A percentile compares a stretch with the other conserved stretches of the same genome.
phyloP scores from a whole-genome alignment of 2,113 vertebrate species.

The Clarias batrachus region DNA sequence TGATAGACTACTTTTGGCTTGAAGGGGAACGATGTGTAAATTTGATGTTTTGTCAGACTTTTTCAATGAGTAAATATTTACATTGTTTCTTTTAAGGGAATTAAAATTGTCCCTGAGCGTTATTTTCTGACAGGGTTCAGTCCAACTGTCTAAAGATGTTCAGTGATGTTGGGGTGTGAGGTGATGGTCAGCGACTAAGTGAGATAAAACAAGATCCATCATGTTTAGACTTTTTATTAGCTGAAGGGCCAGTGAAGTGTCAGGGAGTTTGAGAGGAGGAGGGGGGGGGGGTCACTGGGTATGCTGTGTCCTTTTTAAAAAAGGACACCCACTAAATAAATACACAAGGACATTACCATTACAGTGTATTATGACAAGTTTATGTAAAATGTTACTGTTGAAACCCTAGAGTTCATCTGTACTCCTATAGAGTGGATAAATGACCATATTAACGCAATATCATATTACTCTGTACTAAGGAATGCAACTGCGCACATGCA shows the following conservation, averaged over 20 bases:
- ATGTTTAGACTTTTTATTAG: background rate
- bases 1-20: background rate
- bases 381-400: conserved; percentile 73
- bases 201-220: conserved; percentile 23
- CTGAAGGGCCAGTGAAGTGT: background rate
- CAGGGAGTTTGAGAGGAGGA: background rate
- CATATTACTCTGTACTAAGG: conserved; percentile 81
- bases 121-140: background rate
- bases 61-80: background rate
- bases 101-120: background rate
- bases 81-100: background rate
- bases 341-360: conserved; percentile 58
- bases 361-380: conserved; percentile 66
- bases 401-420: conserved; percentile 76
- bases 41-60: background rate
- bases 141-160: conserved; percentile 25
- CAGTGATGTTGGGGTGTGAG: conserved; percentile 26
- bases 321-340: conserved; percentile 51
- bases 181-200: conserved; percentile 2
- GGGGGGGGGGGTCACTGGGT: conserved; percentile 26
- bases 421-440: conserved; percentile 79
- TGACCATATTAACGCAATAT: conserved; percentile 81
- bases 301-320: conserved; percentile 47
- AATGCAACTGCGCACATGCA: conserved; percentile 84
- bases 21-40: background rate